Percentiles rank a stretch among this genome's conserved stretches.
phyloP scores from a whole-genome alignment of 1,140 invertebrate species.

The Lucilia cuprina region DNA sequence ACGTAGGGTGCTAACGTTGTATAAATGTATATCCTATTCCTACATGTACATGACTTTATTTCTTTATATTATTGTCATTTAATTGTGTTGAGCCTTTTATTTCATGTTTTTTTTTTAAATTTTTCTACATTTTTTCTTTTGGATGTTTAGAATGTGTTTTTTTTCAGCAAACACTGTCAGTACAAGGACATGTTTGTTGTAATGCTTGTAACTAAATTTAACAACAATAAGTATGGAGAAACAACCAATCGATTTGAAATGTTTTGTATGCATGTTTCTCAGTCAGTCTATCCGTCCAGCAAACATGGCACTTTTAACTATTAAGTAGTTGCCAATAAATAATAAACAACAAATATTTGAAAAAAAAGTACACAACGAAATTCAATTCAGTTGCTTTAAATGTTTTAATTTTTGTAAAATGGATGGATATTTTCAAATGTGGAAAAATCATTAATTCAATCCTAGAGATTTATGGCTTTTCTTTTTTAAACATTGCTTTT shows the following conservation, averaged over 20 bases:
- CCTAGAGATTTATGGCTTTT: no score
- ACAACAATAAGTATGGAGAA: background rate
- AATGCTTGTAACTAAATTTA: background rate
- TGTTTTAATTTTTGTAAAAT: background rate
- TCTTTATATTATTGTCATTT: background rate
- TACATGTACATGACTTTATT: background rate
- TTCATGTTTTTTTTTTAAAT: background rate
- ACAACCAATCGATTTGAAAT: slow-evolving; percentile 2
- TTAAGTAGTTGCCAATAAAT: background rate
- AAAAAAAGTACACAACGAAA: background rate
- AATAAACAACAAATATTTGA: background rate
- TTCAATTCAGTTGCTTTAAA: background rate
- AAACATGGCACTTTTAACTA: background rate
- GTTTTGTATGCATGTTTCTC: background rate
- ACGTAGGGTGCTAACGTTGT: no score
- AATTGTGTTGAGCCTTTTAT: background rate
- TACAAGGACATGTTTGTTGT: background rate
- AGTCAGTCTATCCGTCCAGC: background rate
- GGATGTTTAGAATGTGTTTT: background rate
- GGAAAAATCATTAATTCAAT: no score
- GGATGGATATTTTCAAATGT: no score
- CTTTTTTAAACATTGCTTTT: no score
- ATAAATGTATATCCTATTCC: background rate
- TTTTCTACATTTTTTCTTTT: background rate
- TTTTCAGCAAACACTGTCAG: background rate